phyloP scores from a whole-genome alignment of 2,888 invertebrate species.

The Diplazon laetatorius region DNA sequence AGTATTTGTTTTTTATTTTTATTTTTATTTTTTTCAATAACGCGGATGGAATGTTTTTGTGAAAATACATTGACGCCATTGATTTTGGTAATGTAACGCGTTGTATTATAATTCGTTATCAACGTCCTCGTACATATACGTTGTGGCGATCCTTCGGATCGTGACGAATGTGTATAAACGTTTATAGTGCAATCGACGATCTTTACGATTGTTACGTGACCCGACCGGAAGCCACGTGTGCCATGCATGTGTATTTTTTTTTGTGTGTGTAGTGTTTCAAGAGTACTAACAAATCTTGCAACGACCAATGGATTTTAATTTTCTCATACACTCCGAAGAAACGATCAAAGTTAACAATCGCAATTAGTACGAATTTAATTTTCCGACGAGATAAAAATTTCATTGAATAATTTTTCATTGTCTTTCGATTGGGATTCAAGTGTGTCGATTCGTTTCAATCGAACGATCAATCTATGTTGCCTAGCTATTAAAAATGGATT shows the following conservation, averaged over 20 bases:
- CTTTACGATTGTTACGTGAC: conserved; percentile 12
- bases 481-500: too few relatives aligned
- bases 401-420: background rate
- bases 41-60: background rate
- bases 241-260: too few relatives aligned
- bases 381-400: background rate
- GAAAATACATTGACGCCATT: background rate
- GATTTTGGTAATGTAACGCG: too few relatives aligned
- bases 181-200: background rate
- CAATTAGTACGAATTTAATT: background rate
- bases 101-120: too few relatives aligned
- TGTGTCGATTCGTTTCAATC: too few relatives aligned
- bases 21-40: background rate
- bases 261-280: too few relatives aligned
- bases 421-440: too few relatives aligned
- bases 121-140: background rate
- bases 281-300: too few relatives aligned
- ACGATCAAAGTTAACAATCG: background rate
- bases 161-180: background rate
- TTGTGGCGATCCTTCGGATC: background rate
- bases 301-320: too few relatives aligned
- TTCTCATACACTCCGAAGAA: conserved; percentile 9
- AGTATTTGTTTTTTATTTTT: too few relatives aligned
- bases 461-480: too few relatives aligned
- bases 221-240: background rate